Conservation (phyloP, 2,797 vertebrate genomes). For the Pterois miles region DNA sequence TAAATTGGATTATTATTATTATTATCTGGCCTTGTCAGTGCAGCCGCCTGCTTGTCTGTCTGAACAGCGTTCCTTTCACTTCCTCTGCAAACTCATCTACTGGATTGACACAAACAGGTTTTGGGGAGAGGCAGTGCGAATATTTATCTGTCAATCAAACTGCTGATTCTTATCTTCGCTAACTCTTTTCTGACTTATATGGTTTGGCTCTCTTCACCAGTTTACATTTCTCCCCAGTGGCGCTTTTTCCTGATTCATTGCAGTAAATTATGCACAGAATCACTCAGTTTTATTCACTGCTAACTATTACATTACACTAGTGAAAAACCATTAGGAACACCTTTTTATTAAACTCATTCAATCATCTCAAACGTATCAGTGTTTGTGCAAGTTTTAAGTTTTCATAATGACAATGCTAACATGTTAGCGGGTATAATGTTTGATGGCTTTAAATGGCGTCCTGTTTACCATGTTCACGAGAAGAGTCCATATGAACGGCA, state of each 20-base stretch:
- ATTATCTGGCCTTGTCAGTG: constrained; percentile 21
- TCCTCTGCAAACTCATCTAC: constrained; percentile 29
- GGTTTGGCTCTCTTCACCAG: neutral
- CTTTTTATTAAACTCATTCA: neutral
- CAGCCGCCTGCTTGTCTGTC: constrained; percentile 38
- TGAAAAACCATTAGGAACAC: neutral
- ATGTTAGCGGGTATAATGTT: neutral
- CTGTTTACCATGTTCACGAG: too few relatives aligned
- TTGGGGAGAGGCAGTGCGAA: constrained; percentile 40
- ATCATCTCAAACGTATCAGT: neutral
- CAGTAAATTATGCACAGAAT: neutral
- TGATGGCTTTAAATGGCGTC: rapidly evolving
- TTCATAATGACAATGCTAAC: neutral
- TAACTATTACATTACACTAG: neutral
- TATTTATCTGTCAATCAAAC: constrained; percentile 62
- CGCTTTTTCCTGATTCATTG: neutral
- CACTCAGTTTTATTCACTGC: neutral
- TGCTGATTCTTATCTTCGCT: neutral
- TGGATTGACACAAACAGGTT: constrained; percentile 56
- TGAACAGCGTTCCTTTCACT: constrained; percentile 13
- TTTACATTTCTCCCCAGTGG: neutral
- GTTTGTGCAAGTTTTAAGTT: neutral
- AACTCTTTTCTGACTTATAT: neutral
- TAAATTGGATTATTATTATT: constrained; percentile 15
- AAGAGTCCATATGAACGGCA: too few relatives aligned